These are phyloP conservation scores for Aldrovandia affinis DNA, from an alignment of 2,797 vertebrate species.

Conservation along the genomic window DNA sequence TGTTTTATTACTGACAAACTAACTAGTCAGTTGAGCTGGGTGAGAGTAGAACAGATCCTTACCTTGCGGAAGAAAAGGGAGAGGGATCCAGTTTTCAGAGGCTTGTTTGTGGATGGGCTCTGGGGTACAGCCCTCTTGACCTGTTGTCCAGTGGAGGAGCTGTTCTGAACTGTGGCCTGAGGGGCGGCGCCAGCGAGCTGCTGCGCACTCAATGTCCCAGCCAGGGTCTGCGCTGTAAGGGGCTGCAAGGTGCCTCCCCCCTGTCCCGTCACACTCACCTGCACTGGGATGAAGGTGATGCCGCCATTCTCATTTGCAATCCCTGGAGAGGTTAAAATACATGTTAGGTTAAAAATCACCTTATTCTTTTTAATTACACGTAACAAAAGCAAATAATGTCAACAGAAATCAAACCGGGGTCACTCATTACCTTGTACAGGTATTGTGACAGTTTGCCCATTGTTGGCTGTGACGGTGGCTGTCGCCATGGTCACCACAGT, in stretches of 20 bases:
- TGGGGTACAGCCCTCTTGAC: constrained; percentile 51
- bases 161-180: constrained; percentile 70
- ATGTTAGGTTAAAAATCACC: neutral
- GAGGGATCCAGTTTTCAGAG: constrained; percentile 80
- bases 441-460: constrained; percentile 88
- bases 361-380: neutral
- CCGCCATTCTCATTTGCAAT: constrained; percentile 85
- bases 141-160: constrained; percentile 66
- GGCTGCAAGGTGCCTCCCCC: constrained; percentile 72
- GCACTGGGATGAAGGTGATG: constrained; percentile 88
- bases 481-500: constrained; percentile 90
- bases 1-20: no score
- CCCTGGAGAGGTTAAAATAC: constrained; percentile 55
- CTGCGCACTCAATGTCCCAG: constrained; percentile 70
- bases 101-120: constrained; percentile 49
- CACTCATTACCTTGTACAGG: constrained; percentile 81
- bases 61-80: constrained; percentile 91
- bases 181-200: constrained; percentile 61
- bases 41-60: neutral
- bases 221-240: constrained; percentile 73
- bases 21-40: no score
- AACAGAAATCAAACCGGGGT: neutral
- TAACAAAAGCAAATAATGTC: neutral
- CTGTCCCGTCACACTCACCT: constrained; percentile 81
- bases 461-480: constrained; percentile 87